Conservation (phyloP, 2,113 vertebrate genomes). For the Gymnorhina tibicen region DNA sequence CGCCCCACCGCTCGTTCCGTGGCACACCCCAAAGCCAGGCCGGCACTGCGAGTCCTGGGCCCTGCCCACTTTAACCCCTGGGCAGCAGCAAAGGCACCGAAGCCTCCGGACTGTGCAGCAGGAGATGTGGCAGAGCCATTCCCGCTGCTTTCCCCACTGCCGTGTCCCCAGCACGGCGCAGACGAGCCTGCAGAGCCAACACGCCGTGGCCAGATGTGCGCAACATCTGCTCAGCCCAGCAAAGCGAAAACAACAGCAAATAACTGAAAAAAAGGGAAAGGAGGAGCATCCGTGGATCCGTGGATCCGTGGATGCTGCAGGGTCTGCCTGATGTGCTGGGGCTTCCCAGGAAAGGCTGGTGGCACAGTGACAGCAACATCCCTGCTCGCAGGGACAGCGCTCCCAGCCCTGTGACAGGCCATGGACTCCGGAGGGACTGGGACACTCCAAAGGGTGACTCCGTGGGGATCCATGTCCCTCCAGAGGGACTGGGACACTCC, state of each 20-base stretch:
- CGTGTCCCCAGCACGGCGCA: neutral
- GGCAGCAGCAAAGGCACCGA: neutral
- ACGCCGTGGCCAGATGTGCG: constrained; percentile 60
- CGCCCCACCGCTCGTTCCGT: accelerated
- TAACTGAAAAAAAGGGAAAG: neutral
- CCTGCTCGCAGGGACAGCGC: neutral
- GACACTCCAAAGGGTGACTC: neutral
- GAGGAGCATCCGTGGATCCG: accelerated
- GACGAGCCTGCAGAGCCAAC: constrained; percentile 11
- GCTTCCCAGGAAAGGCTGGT: neutral
- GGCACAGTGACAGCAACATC: accelerated
- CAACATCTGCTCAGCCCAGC: constrained; percentile 63
- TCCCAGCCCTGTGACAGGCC: accelerated
- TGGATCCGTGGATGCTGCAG: neutral
- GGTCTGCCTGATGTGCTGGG: neutral
- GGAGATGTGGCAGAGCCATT: neutral
- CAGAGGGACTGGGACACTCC: too few species aligned
- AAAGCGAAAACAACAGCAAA: constrained; percentile 17
- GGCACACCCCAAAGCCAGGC: neutral
- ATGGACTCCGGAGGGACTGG: accelerated
- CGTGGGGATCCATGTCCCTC: neutral
- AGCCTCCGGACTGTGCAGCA: neutral
- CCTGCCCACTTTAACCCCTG: neutral
- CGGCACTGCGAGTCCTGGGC: neutral
- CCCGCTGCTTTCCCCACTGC: neutral